Evolutionary conservation across 53 echinoderm and acorn worm species (phyloP), one percentile per base, ranked within the genome.

Genomic region (Holothuria leucospilota): DNA sequence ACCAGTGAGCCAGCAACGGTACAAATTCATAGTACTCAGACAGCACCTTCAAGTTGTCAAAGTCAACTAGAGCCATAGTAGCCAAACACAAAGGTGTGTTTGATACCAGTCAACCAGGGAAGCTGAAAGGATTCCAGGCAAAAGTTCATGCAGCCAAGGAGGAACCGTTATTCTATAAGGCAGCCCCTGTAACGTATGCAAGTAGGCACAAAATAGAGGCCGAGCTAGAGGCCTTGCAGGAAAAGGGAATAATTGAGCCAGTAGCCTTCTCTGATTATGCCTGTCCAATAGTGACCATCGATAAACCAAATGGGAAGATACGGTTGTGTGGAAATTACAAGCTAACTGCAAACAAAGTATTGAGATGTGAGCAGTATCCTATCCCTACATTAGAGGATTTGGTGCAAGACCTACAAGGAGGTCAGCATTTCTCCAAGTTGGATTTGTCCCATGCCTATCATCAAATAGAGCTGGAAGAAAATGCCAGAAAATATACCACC

Each of bases 381-480:
- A n/a, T 93, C 8, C 88, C 87, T 65, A 71, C 88, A 13, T 69
- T 90, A 11, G 85, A 90, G 10, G 90, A 90, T 73, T 27, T 34
- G 34, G 34, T 34, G 3, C 34, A 34, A 34, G 34, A 34, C 1
- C 34, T 34, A 34, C 34, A 34, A 2, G 91, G 89, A 39, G 94
- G 94, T 12, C 83, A 89, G 62, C 72, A 64, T 29, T 91, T 86
- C 68, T 52, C 62, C 14, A 94, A 75, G 34, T 56, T 94, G 14
- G 89, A 94, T 66, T 59, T 94, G n/a, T 87, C 87, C 18, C 89
- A 91, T 58, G 91, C 91, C 25, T 94, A 94, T 68, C 83, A 83
- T 41, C 94, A 86, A 62, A 91, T 89, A 20, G 34, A 3, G 34
- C 3, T 1, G 3, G 3, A 34, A 13, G 16, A 25, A 13, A 11